phyloP scores from a whole-genome alignment of 2,113 vertebrate genomes.

The Scopus umbretta region DNA sequence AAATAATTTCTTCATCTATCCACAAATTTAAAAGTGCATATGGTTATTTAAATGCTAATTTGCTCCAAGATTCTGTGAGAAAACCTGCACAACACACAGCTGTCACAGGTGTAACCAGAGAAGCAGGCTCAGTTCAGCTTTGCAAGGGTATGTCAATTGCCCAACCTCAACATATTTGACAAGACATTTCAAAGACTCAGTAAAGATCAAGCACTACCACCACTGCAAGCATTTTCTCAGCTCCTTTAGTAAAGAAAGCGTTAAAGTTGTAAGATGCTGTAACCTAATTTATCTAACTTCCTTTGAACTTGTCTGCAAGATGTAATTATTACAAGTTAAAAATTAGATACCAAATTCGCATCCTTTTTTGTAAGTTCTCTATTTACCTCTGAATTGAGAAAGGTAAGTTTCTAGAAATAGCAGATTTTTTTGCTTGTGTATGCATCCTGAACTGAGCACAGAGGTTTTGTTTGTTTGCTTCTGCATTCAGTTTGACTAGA shows the following conservation, averaged over 20 bases:
- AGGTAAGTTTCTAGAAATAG: not conserved
- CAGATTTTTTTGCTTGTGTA: not conserved
- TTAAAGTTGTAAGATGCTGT: not conserved
- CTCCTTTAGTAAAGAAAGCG: not conserved
- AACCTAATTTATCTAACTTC: not conserved
- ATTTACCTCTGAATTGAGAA: not conserved
- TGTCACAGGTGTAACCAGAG: constrained; percentile 23
- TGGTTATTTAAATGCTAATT: not conserved
- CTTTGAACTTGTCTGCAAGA: not conserved
- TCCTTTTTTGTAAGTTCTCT: not conserved
- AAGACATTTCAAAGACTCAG: not conserved
- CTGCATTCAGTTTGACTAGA: not conserved
- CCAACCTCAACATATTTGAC: not conserved
- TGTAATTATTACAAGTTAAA: not conserved
- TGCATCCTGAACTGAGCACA: not conserved
- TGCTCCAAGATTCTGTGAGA: not conserved
- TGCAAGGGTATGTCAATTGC: not conserved
- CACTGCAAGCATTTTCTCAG: not conserved
- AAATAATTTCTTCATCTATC: not conserved
- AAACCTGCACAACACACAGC: not conserved
- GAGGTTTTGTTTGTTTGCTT: not conserved
- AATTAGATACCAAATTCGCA: not conserved
- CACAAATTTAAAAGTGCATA: not conserved
- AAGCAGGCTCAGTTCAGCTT: not conserved
- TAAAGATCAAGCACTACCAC: not conserved